These are phyloP conservation scores for Xestia c-nigrum DNA, from an alignment of 2,888 invertebrate species.

Conservation along the genomic window DNA sequence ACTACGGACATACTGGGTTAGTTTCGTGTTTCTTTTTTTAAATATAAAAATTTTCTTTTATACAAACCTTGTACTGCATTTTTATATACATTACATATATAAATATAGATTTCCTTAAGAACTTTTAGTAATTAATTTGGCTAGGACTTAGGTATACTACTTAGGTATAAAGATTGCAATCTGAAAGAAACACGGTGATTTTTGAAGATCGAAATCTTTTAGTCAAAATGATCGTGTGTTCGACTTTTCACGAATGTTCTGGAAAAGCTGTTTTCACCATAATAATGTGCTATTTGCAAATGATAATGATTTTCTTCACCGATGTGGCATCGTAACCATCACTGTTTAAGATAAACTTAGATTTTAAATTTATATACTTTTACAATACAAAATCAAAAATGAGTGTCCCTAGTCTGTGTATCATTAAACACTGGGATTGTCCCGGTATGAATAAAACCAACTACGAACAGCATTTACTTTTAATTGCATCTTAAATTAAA, in stretches of 20 bases:
- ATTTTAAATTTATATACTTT: no score
- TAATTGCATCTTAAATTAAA: conserved; percentile 26
- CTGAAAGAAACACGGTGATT: not conserved
- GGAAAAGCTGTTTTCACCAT: not conserved
- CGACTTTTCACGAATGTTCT: not conserved
- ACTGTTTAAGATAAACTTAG: not conserved
- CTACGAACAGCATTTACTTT: not conserved
- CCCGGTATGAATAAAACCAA: not conserved
- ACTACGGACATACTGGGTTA: no score
- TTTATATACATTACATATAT: no score
- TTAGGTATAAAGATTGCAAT: not conserved
- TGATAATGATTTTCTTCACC: not conserved
- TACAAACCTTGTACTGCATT: no score
- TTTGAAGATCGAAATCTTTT: not conserved
- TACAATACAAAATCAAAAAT: not conserved
- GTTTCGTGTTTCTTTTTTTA: no score
- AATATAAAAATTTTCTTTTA: no score
- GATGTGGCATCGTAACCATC: not conserved
- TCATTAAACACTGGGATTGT: not conserved
- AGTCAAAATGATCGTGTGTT: not conserved
- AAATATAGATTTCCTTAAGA: no score
- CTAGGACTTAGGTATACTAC: no score
- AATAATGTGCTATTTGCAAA: not conserved
- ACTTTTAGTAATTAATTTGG: not conserved
- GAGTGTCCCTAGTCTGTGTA: not conserved